Evolutionary conservation across 2,888 invertebrate species (phyloP).

Genomic region (Lithophane socia): DNA sequence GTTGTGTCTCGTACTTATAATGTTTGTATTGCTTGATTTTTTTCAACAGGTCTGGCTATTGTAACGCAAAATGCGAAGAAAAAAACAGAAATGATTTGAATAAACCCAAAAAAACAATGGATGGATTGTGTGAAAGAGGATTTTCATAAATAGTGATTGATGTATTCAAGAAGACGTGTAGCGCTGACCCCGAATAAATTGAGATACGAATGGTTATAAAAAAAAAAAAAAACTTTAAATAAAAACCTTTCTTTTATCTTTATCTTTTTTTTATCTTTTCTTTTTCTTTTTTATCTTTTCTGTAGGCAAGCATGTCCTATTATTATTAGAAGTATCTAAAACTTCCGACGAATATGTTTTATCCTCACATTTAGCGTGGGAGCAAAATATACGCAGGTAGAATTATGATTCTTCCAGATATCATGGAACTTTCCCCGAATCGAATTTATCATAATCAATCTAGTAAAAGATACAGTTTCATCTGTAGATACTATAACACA

Average conservation of each 20-base stretch:
- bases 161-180: neutral
- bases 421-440: conserved; percentile 43
- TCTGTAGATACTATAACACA: conserved; percentile 20
- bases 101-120: neutral
- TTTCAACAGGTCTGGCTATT: neutral
- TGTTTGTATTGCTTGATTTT: neutral
- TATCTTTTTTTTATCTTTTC: no score
- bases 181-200: neutral
- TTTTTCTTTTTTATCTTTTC: no score
- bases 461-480: conserved; percentile 31
- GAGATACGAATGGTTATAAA: neutral
- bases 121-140: neutral
- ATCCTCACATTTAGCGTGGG: conserved; percentile 10
- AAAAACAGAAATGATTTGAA: neutral
- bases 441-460: conserved; percentile 55
- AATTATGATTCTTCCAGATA: conserved; percentile 32
- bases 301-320: neutral
- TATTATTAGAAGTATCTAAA: conserved; percentile 27
- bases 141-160: no score
- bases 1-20: conserved; percentile 9
- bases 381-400: conserved; percentile 28
- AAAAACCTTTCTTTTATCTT: no score
- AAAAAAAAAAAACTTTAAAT: no score
- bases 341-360: conserved; percentile 8
- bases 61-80: neutral